These are phyloP conservation scores for Colletes latitarsis DNA, from an alignment of 1,140 invertebrate genomes.

Conservation along the genomic window DNA sequence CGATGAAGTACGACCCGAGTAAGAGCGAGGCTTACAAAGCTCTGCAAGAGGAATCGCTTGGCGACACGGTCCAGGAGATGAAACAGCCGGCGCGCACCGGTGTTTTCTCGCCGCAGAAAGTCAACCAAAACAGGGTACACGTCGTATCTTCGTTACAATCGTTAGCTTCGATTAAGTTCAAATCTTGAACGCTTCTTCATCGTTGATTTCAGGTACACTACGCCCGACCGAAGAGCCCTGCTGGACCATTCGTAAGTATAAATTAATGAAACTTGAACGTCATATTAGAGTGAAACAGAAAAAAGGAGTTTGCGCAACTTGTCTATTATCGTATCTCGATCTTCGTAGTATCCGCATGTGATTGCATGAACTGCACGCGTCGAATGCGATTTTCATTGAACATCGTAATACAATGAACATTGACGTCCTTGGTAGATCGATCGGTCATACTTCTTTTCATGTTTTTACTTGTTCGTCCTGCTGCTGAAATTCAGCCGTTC, in stretches of 20 bases:
- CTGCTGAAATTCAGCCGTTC: neutral
- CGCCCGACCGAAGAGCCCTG: conserved; percentile 70
- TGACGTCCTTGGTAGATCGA: neutral
- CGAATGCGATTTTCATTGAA: neutral
- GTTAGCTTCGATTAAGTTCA: neutral
- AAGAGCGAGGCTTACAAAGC: conserved; percentile 92
- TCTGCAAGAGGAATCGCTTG: conserved; percentile 87
- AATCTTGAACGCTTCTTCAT: too few relatives aligned
- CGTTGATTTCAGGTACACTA: conserved; percentile 63
- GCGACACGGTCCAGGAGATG: conserved; percentile 85
- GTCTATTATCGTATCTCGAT: conserved; percentile 12
- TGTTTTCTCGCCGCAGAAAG: conserved; percentile 87
- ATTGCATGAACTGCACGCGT: conserved; percentile 24
- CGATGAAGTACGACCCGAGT: conserved; percentile 89
- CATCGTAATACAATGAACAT: neutral
- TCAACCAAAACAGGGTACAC: conserved; percentile 78
- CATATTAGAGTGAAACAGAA: conserved; percentile 9
- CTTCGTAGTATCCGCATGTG: conserved; percentile 21
- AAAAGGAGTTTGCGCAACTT: conserved; percentile 5
- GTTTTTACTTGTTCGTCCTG: neutral
- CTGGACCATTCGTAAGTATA: conserved; percentile 73
- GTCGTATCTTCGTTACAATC: neutral
- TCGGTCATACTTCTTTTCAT: neutral
- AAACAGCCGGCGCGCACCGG: conserved; percentile 86
- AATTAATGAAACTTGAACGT: neutral